These are phyloP conservation scores for Steatornis caripensis DNA, from an alignment of 2,113 vertebrate species.

Conservation along the genomic window DNA sequence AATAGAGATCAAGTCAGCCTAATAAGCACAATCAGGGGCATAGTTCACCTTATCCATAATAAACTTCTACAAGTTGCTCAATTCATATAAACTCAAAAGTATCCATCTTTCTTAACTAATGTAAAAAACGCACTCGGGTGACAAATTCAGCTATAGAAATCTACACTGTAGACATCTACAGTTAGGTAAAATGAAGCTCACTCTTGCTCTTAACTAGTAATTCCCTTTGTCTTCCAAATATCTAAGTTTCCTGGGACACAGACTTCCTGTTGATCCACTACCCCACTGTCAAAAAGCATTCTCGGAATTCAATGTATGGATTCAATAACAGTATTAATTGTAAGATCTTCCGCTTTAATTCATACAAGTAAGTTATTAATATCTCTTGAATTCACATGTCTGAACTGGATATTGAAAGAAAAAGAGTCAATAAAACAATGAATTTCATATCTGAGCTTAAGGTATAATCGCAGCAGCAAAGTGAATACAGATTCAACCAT, in stretches of 20 bases:
- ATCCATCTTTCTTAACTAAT: not conserved
- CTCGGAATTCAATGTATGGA: not conserved
- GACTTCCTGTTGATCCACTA: not conserved
- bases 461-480: not conserved
- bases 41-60: not conserved
- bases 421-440: not conserved
- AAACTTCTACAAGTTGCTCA: not conserved
- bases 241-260: not conserved
- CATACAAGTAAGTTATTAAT: not conserved
- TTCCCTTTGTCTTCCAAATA: not conserved
- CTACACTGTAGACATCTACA: not conserved
- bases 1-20: not conserved
- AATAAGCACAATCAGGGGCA: not conserved
- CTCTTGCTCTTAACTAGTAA: not conserved
- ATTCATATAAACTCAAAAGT: not conserved
- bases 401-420: not conserved
- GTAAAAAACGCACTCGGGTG: not conserved
- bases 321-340: not conserved
- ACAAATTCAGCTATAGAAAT: not conserved
- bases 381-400: not conserved
- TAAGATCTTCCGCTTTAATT: not conserved
- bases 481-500: not conserved
- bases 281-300: not conserved
- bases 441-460: not conserved
- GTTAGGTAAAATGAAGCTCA: not conserved